Percentiles rank a stretch among this genome's conserved stretches.
Evolutionary conservation across 1,140 invertebrate genomes (phyloP).

Genomic region (Polypedilum pembai): DNA sequence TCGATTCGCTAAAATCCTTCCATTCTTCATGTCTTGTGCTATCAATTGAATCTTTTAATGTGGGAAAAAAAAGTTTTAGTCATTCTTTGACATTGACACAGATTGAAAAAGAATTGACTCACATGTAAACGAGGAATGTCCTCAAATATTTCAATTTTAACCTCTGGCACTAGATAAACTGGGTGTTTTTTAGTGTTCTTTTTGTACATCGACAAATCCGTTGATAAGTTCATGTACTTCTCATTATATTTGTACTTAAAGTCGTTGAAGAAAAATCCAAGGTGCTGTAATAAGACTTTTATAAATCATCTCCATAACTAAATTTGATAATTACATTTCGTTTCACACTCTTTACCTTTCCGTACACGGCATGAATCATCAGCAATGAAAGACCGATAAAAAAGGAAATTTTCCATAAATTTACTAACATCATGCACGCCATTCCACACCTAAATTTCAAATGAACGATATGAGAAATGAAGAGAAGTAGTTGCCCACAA

Average conservation of each 20-base stretch:
- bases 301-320: too few species aligned
- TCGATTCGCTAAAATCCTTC: not conserved
- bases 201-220: constrained; percentile 1
- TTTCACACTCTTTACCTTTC: not conserved
- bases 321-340: not conserved
- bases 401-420: constrained; percentile 15
- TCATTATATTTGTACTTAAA: not conserved
- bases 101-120: not conserved
- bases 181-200: not conserved
- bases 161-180: not conserved
- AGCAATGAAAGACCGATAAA: not conserved
- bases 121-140: not conserved
- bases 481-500: not conserved
- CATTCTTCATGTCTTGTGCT: not conserved
- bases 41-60: not conserved
- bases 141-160: not conserved
- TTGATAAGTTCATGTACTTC: not conserved
- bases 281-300: not conserved
- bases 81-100: not conserved
- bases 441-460: not conserved
- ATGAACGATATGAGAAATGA: not conserved
- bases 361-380: not conserved
- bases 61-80: not conserved
- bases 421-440: not conserved
- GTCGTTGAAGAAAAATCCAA: not conserved